Conservation (phyloP, 2,113 vertebrate genomes). For the Neofelis nebulosa region DNA sequence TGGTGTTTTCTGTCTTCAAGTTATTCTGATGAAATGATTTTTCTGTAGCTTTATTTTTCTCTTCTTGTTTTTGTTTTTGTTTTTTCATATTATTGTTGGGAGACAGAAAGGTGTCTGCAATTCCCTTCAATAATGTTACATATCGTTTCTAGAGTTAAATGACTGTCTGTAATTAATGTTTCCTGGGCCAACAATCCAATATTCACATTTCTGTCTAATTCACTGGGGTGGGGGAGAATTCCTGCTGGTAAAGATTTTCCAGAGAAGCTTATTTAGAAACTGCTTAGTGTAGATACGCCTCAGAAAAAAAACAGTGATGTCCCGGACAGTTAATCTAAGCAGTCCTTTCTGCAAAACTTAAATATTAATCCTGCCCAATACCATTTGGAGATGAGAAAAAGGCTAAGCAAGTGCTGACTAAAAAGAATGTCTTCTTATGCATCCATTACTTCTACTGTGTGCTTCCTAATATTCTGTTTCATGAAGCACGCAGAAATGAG, state of each 20-base stretch:
- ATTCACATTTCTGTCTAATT: background rate
- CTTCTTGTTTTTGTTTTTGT: background rate
- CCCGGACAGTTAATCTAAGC: background rate
- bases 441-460: background rate
- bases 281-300: background rate
- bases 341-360: background rate
- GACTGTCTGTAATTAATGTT: conserved; percentile 72
- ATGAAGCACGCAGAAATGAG: background rate
- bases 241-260: background rate
- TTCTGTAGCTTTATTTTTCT: background rate
- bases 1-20: background rate
- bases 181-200: conserved; percentile 59
- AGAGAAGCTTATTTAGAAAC: background rate
- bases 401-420: background rate
- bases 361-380: background rate
- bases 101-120: background rate
- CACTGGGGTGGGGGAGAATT: background rate
- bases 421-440: background rate
- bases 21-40: background rate
- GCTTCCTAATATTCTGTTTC: background rate
- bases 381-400: background rate
- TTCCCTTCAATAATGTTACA: conserved; percentile 50
- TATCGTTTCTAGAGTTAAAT: conserved; percentile 62
- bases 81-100: background rate
- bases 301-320: background rate